Percentiles rank a stretch among this genome's conserved stretches.
phyloP scores from a whole-genome alignment of 2,888 invertebrate species.

The Petrolisthes manimaculis region DNA sequence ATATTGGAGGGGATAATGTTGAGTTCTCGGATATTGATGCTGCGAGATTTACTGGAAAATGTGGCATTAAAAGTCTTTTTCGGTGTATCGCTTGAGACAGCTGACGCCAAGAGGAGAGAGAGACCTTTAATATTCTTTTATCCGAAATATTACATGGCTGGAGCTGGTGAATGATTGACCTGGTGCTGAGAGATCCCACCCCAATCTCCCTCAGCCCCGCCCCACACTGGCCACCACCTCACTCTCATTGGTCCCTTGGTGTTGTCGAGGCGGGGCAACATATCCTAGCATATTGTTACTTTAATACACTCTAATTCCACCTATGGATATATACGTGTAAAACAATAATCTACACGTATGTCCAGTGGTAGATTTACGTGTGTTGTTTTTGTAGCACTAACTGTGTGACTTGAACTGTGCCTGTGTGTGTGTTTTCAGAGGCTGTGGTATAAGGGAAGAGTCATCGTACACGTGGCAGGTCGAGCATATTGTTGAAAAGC shows the following conservation, averaged over 20 bases:
- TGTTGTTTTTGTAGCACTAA: not conserved
- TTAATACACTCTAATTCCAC: too few species aligned
- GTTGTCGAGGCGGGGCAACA: not conserved
- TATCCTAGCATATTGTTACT: too few species aligned
- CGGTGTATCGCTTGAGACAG: constrained; percentile 24
- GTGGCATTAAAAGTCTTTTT: not conserved
- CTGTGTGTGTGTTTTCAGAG: not conserved
- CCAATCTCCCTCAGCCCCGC: constrained; percentile 15
- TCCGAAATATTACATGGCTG: constrained; percentile 39
- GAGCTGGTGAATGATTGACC: constrained; percentile 15
- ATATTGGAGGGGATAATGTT: too few species aligned
- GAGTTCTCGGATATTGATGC: not conserved
- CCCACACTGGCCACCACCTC: not conserved
- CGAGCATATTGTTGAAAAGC: constrained; percentile 31
- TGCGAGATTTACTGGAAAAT: not conserved
- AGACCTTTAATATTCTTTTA: constrained; percentile 32
- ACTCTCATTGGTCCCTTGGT: constrained; percentile 21
- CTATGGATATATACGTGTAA: too few species aligned
- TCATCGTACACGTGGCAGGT: constrained; percentile 36
- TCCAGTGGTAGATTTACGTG: not conserved
- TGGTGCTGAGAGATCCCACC: constrained; percentile 6
- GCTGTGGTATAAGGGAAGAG: not conserved
- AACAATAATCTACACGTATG: not conserved
- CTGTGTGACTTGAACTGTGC: not conserved
- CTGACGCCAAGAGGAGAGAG: constrained; percentile 16